Evolutionary conservation across 2,113 vertebrate species (phyloP), one percentile per base, ranked within the genome.

Genomic region (Malurus cyaneus): DNA sequence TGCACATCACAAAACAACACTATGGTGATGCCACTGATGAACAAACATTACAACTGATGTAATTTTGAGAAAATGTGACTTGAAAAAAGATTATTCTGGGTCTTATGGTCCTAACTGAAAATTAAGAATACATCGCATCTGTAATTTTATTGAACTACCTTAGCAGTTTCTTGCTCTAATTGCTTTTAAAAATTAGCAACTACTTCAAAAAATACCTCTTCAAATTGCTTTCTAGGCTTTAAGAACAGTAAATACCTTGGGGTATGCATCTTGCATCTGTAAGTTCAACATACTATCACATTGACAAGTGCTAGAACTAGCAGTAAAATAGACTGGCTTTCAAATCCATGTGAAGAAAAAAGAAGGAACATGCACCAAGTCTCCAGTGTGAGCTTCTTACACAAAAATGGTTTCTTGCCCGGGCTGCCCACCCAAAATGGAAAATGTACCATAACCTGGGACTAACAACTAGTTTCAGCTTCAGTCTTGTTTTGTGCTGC

Each of bases 351-450:
- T 7, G 8, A 44, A 59, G 57, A 47, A 79, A 32, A 49, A 65
- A 65, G 19, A 84, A 71, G 3, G 28, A 44, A 44, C 28, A 50
- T 0, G 0, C 12, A 49, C 4, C 8, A 73, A 25, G 46, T n/a
- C 11, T 57, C 31, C 60, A 69, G 46, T 4, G 8, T 1, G 2
- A 77, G 3, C 26, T 71, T 59, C 50, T 73, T 24, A 42, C 1
- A 1, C 23, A 69, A 50, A 11, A 39, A 64, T 8, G 14, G 42
- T 61, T 89, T 79, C 42, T 36, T 61, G 41, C n/a, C 61, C 1
- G 6, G 56, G 15, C 29, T 70, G 21, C 29, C 28, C 11, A 79
- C 5, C 16, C 23, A 6, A 64, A 74, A 46, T 9, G 20, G 23
- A 34, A 80, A 76, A 31, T 41, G 17, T 12, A 62, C 41, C 65